Base-by-base conservation (phyloP, 1,140 invertebrate species). In the Pomacea maculata region DNA sequence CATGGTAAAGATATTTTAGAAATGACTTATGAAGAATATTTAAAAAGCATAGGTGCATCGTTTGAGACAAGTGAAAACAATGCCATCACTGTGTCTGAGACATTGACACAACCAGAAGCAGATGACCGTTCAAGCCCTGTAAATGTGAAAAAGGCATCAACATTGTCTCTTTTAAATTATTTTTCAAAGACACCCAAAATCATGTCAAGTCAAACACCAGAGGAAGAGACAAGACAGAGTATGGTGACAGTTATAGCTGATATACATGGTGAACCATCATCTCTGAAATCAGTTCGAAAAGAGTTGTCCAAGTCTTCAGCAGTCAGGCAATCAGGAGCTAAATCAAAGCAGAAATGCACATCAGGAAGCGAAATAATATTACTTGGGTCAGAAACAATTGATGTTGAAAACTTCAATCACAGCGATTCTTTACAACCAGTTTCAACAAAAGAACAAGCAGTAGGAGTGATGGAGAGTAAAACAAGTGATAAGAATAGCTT, bases 381-480 rank as follows among this genome's bases (percentile, higher is more conserved):
- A 17, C 77, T 78, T 19, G 77, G 77, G 25, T 78, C 77, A 70
- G 77, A 78, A 78, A 78, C 77, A 1, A 70, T 78, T 55, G 67
- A 67, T n/a, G 15, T 52, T 54, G 75, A 52, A n/a, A n/a, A 54
- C 14, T 19, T 17, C 45, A 65, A 45, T 9, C 1, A 12, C 29
- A 70, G 67, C 1, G 15, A 17, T 17, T 61, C 15, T 61, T 0
- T 2, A 21, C 12, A 70, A 34, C 1, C 12, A 15, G 11, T 12
- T 6, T 70, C n/a, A 12, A 6, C 11, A 70, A n/a, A 14, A 70
- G 21, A 25, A 70, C 67, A 12, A 17, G 14, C 12, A 25, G 67
- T 12, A 61, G 57, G 57, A 61, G 15, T 17, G 15, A 61, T 17
- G 0, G 57, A 17, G 57, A 17, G 9, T 61, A 61, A 61, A 8